Evolutionary conservation across 2,888 invertebrate species (phyloP).

Genomic region (Drosophila prostipennis): DNA sequence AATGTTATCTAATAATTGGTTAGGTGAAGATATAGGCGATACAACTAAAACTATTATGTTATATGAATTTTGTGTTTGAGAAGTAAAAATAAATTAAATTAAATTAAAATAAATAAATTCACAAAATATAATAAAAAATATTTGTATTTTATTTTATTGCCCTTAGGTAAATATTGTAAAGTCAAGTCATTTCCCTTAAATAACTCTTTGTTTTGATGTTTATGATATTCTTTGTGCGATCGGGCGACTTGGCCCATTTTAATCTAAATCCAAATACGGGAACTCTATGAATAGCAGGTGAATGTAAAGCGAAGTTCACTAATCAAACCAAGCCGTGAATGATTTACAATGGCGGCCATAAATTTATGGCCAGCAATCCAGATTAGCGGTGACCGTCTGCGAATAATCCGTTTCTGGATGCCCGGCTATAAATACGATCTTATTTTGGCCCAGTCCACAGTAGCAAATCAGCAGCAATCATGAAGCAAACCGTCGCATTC

Average conservation of each 20-base stretch:
- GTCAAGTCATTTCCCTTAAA: background rate
- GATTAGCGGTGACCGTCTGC: constrained; percentile 20
- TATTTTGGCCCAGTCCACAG: background rate
- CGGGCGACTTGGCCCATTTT: background rate
- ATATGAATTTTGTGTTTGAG: too few species aligned
- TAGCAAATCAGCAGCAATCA: constrained; percentile 23
- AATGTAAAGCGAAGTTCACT: constrained; percentile 43
- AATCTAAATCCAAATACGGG: constrained; percentile 25
- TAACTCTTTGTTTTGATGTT: constrained; percentile 9
- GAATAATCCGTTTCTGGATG: constrained; percentile 1
- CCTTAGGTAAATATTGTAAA: background rate
- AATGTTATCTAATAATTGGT: too few species aligned
- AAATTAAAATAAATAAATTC: too few species aligned
- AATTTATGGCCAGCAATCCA: constrained; percentile 33
- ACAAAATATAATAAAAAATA: too few species aligned
- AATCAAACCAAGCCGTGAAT: constrained; percentile 14
- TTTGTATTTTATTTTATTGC: background rate
- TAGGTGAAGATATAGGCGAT: too few species aligned
- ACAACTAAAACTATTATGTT: too few species aligned
- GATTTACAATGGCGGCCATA: constrained; percentile 24
- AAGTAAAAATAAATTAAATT: too few species aligned
- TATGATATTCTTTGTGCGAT: constrained; percentile 1
- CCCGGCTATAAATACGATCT: constrained; percentile 52
- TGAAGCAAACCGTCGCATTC: constrained; percentile 46
- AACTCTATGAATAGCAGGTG: constrained; percentile 19